These are phyloP conservation scores for Cydia pomonella DNA, from an alignment of 1,140 invertebrate species.

Conservation along the genomic window DNA sequence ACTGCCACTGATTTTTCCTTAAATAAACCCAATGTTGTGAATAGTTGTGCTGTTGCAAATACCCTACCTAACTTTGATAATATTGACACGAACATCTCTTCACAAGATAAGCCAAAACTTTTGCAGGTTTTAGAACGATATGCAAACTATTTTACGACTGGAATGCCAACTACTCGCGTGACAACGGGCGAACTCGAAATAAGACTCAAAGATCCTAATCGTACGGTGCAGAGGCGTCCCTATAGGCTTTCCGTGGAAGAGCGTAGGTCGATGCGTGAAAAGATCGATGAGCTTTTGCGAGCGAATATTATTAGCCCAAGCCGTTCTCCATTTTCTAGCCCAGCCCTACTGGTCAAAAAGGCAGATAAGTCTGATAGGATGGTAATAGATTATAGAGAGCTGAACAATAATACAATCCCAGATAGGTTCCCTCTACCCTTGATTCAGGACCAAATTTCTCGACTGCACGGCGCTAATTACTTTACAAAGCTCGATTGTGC, in stretches of 20 bases:
- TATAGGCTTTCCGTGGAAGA: constrained; percentile 37
- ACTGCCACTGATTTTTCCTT: too few species aligned
- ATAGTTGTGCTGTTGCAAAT: too few species aligned
- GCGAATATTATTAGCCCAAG: constrained; percentile 34
- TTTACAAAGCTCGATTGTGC: constrained; percentile 54
- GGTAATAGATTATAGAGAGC: constrained; percentile 59
- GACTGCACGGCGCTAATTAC: constrained; percentile 36
- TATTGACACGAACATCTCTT: too few species aligned
- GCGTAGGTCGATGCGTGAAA: constrained; percentile 29
- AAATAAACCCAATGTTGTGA: too few species aligned
- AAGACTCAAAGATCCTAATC: constrained; percentile 23
- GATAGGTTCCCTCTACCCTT: constrained; percentile 73
- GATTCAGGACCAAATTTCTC: constrained; percentile 70
- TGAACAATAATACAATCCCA: constrained; percentile 70
- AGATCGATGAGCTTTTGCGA: constrained; percentile 36
- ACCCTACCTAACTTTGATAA: too few species aligned
- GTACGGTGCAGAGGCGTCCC: constrained; percentile 35
- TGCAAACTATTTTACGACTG: too few species aligned
- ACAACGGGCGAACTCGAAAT: too few species aligned
- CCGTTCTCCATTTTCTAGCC: constrained; percentile 41
- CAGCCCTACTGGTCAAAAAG: constrained; percentile 44
- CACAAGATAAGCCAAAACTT: too few species aligned
- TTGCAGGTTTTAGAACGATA: too few species aligned
- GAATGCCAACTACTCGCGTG: too few species aligned
- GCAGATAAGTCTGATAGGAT: constrained; percentile 39